Evolutionary conservation across 1,140 invertebrate genomes (phyloP).

Genomic region (Pissodes strobi): DNA sequence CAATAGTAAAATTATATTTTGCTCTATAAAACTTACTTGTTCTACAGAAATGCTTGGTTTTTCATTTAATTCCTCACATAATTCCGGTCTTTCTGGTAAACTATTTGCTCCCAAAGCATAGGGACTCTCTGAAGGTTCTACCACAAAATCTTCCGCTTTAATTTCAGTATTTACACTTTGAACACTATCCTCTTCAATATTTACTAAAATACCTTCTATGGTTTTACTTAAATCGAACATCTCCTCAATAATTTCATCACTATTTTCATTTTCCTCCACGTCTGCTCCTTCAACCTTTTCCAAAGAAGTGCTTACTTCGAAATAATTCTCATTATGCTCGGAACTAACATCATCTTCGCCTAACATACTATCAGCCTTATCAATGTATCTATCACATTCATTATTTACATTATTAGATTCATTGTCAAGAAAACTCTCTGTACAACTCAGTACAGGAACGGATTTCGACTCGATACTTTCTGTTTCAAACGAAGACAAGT

Average conservation of each 20-base stretch:
- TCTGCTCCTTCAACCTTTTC: not conserved
- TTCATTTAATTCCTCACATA: too few relatives aligned
- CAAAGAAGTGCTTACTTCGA: too few relatives aligned
- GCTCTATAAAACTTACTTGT: too few relatives aligned
- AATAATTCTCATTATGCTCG: too few relatives aligned
- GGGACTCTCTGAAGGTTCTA: not conserved
- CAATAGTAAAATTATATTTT: too few relatives aligned
- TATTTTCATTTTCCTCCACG: not conserved
- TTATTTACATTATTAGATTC: not conserved
- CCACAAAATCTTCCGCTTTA: not conserved
- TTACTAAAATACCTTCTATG: not conserved
- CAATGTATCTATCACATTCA: constrained; percentile 16
- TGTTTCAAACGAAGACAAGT: not conserved
- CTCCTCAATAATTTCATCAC: not conserved
- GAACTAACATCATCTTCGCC: constrained; percentile 7
- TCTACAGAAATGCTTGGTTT: too few relatives aligned
- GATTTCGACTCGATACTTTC: not conserved
- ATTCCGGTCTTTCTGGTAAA: not conserved
- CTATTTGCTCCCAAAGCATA: not conserved
- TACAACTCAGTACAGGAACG: not conserved
- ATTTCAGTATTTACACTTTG: not conserved
- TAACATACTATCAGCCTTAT: constrained; percentile 16
- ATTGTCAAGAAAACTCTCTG: not conserved
- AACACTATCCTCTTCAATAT: not conserved
- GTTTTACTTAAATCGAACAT: not conserved